Evolutionary conservation across 1,140 invertebrate genomes (phyloP).

Genomic region (Pogonognathellus flavescens): DNA sequence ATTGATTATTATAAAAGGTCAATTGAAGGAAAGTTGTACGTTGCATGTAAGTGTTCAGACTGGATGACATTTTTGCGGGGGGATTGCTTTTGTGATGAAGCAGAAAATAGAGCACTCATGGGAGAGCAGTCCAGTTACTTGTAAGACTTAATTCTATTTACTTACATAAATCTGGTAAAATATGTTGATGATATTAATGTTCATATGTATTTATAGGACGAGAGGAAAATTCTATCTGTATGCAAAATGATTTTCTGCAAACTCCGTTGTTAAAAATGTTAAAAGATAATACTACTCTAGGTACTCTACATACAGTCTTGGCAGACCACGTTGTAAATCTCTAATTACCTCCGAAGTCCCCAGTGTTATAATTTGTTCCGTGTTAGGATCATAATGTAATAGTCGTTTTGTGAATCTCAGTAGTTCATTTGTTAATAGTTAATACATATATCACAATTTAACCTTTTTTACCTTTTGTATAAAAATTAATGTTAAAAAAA

Average conservation of each 20-base stretch:
- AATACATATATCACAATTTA: no score
- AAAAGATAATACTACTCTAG: no score
- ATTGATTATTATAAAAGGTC: conserved; percentile 60
- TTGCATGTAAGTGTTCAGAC: conserved; percentile 46
- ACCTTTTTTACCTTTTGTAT: no score
- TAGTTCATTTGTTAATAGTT: no score
- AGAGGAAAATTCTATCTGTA: conserved; percentile 56
- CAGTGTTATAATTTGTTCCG: no score
- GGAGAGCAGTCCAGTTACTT: conserved; percentile 42
- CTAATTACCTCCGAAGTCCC: no score
- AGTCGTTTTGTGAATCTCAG: no score
- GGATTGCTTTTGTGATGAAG: conserved; percentile 29
- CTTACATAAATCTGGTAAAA: neutral
- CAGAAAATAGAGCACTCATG: conserved; percentile 42
- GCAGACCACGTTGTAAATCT: no score
- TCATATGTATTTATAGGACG: conserved; percentile 49
- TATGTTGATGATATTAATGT: neutral
- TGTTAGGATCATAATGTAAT: no score
- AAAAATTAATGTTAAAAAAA: no score
- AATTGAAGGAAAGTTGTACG: conserved; percentile 56
- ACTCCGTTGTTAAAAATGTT: no score
- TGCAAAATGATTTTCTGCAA: neutral
- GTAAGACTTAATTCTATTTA: conserved; percentile 20
- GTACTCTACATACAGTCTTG: no score
- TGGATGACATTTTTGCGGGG: conserved; percentile 43